phyloP scores from a whole-genome alignment of 2,888 invertebrate genomes.

The Epinotia bilunana region DNA sequence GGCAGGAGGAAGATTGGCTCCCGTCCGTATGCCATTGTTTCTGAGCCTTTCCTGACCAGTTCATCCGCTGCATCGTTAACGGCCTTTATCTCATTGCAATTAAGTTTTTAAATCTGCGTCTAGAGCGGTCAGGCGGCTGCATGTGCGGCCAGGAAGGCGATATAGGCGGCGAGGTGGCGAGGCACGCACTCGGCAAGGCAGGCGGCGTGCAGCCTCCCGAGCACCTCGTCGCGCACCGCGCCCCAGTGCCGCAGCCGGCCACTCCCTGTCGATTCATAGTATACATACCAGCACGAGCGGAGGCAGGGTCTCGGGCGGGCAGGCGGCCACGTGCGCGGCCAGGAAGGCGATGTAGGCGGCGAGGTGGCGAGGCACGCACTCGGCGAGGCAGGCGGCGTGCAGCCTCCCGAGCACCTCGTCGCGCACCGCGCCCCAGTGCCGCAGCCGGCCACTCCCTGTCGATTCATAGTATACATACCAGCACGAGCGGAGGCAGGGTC shows the following conservation, averaged over 20 bases:
- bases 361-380: constrained; percentile 93
- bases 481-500: constrained; percentile 69
- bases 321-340: constrained; percentile 86
- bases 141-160: constrained; percentile 92
- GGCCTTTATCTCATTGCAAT: too few relatives aligned
- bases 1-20: too few relatives aligned
- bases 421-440: constrained; percentile 90
- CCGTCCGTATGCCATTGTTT: too few relatives aligned
- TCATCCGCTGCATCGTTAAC: too few relatives aligned
- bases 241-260: constrained; percentile 90
- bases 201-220: constrained; percentile 91
- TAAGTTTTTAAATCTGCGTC: constrained; percentile 42
- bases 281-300: constrained; percentile 65
- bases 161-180: constrained; percentile 91
- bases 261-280: constrained; percentile 59
- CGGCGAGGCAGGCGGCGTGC: constrained; percentile 95
- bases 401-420: constrained; percentile 88
- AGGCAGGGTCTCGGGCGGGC: constrained; percentile 59
- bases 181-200: constrained; percentile 96
- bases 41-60: too few relatives aligned
- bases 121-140: constrained; percentile 69
- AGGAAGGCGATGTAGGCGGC: constrained; percentile 94
- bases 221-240: constrained; percentile 87
- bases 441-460: constrained; percentile 83
- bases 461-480: constrained; percentile 50